Evolutionary conservation across 1,140 invertebrate genomes (phyloP), one percentile per base, ranked within the genome.

Genomic region (Tribolium madens): DNA sequence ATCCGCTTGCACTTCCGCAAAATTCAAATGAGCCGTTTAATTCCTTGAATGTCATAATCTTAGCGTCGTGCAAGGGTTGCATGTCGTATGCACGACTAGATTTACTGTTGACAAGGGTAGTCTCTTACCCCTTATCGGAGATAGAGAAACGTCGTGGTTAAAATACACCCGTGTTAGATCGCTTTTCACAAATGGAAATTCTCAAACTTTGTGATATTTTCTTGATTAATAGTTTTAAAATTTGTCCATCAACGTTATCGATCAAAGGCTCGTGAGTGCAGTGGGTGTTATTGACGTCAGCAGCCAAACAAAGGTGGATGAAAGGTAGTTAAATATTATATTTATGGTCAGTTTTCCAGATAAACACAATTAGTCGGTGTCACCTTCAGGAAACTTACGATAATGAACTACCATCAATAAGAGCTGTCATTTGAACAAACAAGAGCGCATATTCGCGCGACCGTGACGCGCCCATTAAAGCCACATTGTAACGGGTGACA

Each of bases 61-160:
- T 4, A 42, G 48, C 48, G 13, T 50, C 48, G 71, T 73, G 52
- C 71, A 72, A 73, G 52, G 26, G 33, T 76, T 76, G 74, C 74
- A 76, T 76, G 74, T 76, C 36, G 64, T 47, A 42, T 64, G 68
- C 26, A 68, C 33, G 42, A 21, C 13, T 60, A 75, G 74, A 76
- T 76, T 76, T 76, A 76, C 21, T 18, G 74, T 70, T 70, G 74
- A 76, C 74, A 76, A 76, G 74, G 74, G 74, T 76, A 76, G 74
- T 76, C 74, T 68, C 74, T 76, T 76, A 76, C 48, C 64, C 60
- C 74, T 76, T 76, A 76, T 76, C 74, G 69, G 33, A 52, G 74
- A 70, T 75, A 76, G 60, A 68, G 74, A 76, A 76, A 76, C 31
- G 64, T 76, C 74, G 64, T 60, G 26, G 31, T 15, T 76, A 33